Evolutionary conservation across 2,888 invertebrate genomes (phyloP), one percentile per base, ranked within the genome.

Genomic region (Pyralis farinalis): DNA sequence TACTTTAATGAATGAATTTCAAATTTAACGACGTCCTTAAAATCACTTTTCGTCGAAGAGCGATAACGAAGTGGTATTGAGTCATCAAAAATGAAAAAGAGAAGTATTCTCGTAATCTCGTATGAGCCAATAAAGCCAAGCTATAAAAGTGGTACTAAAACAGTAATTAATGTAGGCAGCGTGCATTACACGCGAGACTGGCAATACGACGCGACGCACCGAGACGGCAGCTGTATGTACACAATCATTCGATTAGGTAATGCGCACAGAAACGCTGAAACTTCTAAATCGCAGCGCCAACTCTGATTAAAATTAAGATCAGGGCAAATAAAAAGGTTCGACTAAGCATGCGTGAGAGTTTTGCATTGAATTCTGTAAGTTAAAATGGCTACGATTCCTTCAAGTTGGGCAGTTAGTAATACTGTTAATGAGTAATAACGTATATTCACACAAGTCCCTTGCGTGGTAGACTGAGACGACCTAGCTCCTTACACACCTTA

Each of bases 161-260:
- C 63, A 61, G 76, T 85, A 86, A 86, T 86, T 82, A 86, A 82
- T 80, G 82, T 77, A 67, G 66, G 68, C 63, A 65, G 69, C 74
- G 66, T 78, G 77, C 75, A 78, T 83, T 82, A 79, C 71, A 76
- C 75, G 73, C 71, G 67, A 66, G 69, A 68, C 63, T 64, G 65
- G 62, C 63, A 58, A 71, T 60, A 61, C 60, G 63, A 72, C 69
- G 68, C 59, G n/a, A 61, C 60, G 63, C 73, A 70, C 68, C 59
- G n/a, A n/a, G n/a, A n/a, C n/a, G 74, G 71, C 71, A 70, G 40
- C 47, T 49, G 51, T 47, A 53, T n/a, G 56, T 76, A 75, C 77
- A 81, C 81, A 82, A 81, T 82, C 70, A 79, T 78, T 74, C 75
- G 76, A 83, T 81, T 77, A 78, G 74, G 79, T 75, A 71, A 73